These are phyloP conservation scores for Menidia menidia DNA, from an alignment of 2,797 vertebrate species.

Conservation along the genomic window DNA sequence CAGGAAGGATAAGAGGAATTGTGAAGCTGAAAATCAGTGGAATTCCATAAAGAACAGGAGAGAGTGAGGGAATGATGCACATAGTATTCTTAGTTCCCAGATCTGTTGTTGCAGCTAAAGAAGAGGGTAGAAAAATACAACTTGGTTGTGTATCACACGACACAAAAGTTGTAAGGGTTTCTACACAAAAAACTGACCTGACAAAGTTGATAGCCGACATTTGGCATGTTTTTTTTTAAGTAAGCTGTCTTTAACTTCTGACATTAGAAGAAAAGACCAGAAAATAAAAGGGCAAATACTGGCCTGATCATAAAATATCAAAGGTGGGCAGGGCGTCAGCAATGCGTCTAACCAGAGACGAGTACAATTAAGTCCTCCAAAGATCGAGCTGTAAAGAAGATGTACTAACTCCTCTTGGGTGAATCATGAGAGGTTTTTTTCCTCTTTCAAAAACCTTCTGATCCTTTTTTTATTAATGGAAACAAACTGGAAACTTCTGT, in stretches of 20 bases:
- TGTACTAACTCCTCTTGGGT: background rate
- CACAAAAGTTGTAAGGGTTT: conserved; percentile 13
- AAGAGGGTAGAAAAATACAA: conserved; percentile 39
- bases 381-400: background rate
- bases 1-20: background rate
- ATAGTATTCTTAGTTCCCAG: background rate
- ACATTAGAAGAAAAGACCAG: conserved; percentile 7
- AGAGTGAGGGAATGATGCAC: background rate
- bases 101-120: conserved; percentile 35
- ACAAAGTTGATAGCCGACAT: conserved; percentile 61
- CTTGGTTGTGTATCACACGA: conserved; percentile 29
- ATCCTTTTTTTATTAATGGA: background rate
- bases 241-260: conserved; percentile 19
- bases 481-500: no score
- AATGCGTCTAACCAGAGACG: conserved; percentile 49
- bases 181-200: conserved; percentile 54
- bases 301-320: conserved; percentile 61
- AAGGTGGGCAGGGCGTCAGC: conserved; percentile 55
- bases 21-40: conserved; percentile 1
- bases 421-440: conserved; percentile 7
- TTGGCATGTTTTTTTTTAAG: conserved; percentile 26
- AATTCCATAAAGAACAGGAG: conserved; percentile 12
- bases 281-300: conserved; percentile 46
- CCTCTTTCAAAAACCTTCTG: conserved; percentile 3
- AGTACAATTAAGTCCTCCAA: conserved; percentile 52